Evolutionary conservation across 92 coral and sea anemone genomes (phyloP).

Genomic region (Bergia puertoricense): DNA sequence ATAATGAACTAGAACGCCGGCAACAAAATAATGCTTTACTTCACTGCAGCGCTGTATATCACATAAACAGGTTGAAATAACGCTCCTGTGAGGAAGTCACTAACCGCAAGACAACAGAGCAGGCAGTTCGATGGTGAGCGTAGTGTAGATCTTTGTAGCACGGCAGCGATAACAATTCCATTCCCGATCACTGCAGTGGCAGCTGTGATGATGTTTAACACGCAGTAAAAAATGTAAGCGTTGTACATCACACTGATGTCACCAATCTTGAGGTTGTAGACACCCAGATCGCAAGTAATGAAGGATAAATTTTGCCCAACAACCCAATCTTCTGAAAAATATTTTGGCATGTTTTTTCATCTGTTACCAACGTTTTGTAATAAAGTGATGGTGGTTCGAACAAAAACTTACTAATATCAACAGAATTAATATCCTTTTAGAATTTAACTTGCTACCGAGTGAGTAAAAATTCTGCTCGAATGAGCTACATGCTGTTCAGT

Average conservation of each 20-base stretch:
- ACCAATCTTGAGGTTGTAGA: not conserved
- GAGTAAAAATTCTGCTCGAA: too few relatives aligned
- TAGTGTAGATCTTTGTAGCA: not conserved
- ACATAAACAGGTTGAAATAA: not conserved
- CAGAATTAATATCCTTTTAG: too few relatives aligned
- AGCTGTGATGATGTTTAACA: not conserved
- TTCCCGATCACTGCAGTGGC: slow-evolving; percentile 34
- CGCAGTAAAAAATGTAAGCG: not conserved
- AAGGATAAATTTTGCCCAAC: not conserved
- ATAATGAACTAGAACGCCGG: too few relatives aligned
- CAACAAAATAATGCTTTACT: too few relatives aligned
- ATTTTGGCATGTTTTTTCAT: too few relatives aligned
- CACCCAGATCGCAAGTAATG: not conserved
- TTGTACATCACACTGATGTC: not conserved
- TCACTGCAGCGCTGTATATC: not conserved
- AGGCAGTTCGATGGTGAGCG: slow-evolving; percentile 1
- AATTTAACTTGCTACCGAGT: too few relatives aligned
- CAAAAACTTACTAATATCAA: too few relatives aligned
- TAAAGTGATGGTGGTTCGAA: too few relatives aligned
- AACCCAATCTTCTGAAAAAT: not conserved
- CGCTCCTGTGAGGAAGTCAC: slow-evolving; percentile 31
- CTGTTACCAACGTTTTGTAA: too few relatives aligned
- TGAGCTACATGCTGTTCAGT: too few relatives aligned
- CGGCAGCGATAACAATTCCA: slow-evolving; percentile 31
- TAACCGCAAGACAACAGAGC: slow-evolving; percentile 36